Percentiles rank a stretch among this genome's conserved stretches.
phyloP scores from a whole-genome alignment of 2,888 invertebrate genomes.

The Marasmarcha lunaedactyla region DNA sequence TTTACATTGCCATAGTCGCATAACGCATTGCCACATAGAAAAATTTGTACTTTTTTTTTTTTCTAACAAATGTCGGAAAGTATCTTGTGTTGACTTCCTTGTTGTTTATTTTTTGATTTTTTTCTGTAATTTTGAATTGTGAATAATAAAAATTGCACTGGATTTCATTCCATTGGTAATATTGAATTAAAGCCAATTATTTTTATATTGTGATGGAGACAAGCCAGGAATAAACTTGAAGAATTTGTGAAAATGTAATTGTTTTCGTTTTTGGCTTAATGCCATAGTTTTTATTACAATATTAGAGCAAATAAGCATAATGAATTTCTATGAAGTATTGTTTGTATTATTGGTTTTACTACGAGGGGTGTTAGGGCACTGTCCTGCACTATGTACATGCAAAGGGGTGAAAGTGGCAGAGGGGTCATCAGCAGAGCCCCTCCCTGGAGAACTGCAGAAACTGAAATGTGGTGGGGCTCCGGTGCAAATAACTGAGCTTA shows the following conservation, averaged over 20 bases:
- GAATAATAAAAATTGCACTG: conserved; percentile 22
- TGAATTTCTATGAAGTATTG: conserved; percentile 38
- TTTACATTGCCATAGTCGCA: too few species aligned
- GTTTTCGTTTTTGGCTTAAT: conserved; percentile 58
- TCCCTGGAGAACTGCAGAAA: conserved; percentile 69
- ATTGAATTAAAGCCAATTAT: conserved; percentile 14
- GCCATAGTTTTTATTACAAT: conserved; percentile 52
- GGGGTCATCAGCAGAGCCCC: conserved; percentile 58
- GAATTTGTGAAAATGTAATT: conserved; percentile 61
- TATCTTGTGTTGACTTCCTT: conserved; percentile 29
- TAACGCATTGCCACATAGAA: too few species aligned
- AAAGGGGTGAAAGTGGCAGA: conserved; percentile 69
- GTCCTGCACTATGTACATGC: conserved; percentile 65
- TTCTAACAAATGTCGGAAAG: too few species aligned
- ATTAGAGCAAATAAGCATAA: conserved; percentile 42
- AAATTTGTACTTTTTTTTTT: too few species aligned
- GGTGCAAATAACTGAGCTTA: conserved; percentile 69
- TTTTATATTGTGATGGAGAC: conserved; percentile 14
- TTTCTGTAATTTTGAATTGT: conserved; percentile 21
- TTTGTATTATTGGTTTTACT: conserved; percentile 24
- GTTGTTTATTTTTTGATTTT: conserved; percentile 58
- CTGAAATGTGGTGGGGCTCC: conserved; percentile 74
- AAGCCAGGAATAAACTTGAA: conserved; percentile 33
- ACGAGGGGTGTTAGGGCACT: conserved; percentile 23
- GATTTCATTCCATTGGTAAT: conserved; percentile 18